Evolutionary conservation across 2,888 invertebrate genomes (phyloP), one percentile per base, ranked within the genome.

Genomic region (Automeris io): DNA sequence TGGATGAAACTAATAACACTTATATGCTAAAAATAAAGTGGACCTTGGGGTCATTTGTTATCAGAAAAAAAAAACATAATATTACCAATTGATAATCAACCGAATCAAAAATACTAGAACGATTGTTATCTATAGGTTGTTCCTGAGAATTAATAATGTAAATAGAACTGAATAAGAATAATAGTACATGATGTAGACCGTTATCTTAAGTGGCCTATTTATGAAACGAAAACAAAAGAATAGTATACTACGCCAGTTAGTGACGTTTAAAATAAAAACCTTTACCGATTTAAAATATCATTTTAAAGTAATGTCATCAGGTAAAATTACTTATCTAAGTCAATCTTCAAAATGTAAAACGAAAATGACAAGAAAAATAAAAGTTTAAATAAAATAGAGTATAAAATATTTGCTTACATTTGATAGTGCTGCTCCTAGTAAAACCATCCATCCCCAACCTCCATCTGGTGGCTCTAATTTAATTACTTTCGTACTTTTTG

Each of bases 401-500:
- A 21, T 7, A 16, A 37, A 13, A 22, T 12, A 38, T 43, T 16
- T 57, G 88, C 89, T 88, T 76, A 93, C 92, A 75, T 93, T 92
- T 42, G 89, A 88, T 7, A 91, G 46, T 31, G 91, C 91, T 16
- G 90, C 88, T 26, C 92, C 92, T 35, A 90, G 60, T 3, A 93
- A 83, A 1, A 92, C 88, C 72, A 92, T 85, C 93, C 93, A 93
- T 0, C 93, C 93, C 90, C 91, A 93, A 0, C 92, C 92, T 23
- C 93, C 92, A 63, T 93, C 91, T 0, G 93, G 92, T 1, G 89
- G 83, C 19, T 87, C 65, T 40, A 80, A 56, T 59, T 70, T 85
- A 22, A 67, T 66, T 42, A 69, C 67, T 55, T 71, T 83, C 47
- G 73, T 68, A 9, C 62, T 68, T 45, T 54, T 71, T 18, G 52